Conservation (phyloP, 2,888 invertebrate genomes). For the Amaurobius ferox region DNA sequence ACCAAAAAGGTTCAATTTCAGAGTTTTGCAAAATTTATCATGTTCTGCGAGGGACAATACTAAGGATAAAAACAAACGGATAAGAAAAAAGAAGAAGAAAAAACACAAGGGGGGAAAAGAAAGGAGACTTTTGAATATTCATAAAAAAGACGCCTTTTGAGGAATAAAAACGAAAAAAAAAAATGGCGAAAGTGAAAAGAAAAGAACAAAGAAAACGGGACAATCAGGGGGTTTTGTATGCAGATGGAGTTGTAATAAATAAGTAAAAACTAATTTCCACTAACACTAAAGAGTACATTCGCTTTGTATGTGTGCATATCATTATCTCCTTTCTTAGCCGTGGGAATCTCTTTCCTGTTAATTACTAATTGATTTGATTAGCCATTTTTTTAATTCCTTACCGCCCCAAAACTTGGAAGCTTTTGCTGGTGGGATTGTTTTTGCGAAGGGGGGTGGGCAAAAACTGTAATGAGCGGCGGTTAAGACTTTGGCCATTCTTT, state of each 20-base stretch:
- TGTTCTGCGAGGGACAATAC: constrained; percentile 66
- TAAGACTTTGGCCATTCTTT: constrained; percentile 51
- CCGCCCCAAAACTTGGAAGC: constrained; percentile 13
- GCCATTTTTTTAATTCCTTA: constrained; percentile 24
- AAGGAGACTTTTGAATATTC: constrained; percentile 22
- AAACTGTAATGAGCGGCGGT: constrained; percentile 67
- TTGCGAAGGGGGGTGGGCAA: constrained; percentile 25
- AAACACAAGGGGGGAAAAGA: constrained; percentile 3
- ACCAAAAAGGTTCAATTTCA: constrained; percentile 71
- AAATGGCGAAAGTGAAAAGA: constrained; percentile 21
- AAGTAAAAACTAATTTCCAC: constrained; percentile 71
- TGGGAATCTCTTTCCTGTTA: constrained; percentile 62
- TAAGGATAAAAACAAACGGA: constrained; percentile 42
- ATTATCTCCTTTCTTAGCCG: constrained; percentile 47
- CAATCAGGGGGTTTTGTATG: constrained; percentile 69
- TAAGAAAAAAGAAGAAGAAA: not conserved
- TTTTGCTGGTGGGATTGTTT: constrained; percentile 9
- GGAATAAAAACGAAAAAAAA: constrained; percentile 27
- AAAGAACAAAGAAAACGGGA: constrained; percentile 44
- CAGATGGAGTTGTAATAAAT: constrained; percentile 70
- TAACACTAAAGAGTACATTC: constrained; percentile 57
- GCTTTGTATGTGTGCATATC: constrained; percentile 68
- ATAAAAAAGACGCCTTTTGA: constrained; percentile 18
- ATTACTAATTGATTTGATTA: constrained; percentile 72
- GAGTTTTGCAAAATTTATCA: constrained; percentile 71